Evolutionary conservation across 2,888 invertebrate genomes (phyloP).

Genomic region (Rhabditoides inermis): DNA sequence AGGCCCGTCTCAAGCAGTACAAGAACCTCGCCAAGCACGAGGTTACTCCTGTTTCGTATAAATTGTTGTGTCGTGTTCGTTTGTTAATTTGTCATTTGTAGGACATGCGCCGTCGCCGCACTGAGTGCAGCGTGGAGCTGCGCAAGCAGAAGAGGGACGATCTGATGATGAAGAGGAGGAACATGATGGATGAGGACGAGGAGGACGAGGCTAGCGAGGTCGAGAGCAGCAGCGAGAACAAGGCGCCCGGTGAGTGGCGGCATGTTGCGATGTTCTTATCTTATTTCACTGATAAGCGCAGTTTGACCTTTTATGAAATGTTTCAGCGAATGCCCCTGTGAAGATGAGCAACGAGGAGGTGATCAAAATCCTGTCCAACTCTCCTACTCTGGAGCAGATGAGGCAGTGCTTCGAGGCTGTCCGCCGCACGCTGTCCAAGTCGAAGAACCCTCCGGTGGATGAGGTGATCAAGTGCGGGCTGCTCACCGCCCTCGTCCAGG

Average conservation of each 20-base stretch:
- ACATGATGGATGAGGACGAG: slow-evolving; percentile 26
- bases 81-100: slow-evolving; percentile 50
- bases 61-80: not conserved
- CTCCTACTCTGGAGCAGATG: slow-evolving; percentile 34
- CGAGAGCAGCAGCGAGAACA: not conserved
- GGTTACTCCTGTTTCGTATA: slow-evolving; percentile 10
- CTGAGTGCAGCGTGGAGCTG: slow-evolving; percentile 78
- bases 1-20: slow-evolving; percentile 36
- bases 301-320: not conserved
- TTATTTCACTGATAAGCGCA: too few relatives aligned
- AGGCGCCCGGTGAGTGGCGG: not conserved
- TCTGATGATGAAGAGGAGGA: slow-evolving; percentile 69
- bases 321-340: not conserved
- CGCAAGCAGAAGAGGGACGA: slow-evolving; percentile 88
- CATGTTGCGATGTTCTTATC: not conserved
- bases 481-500: slow-evolving; percentile 73
- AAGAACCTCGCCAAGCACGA: slow-evolving; percentile 46
- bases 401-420: slow-evolving; percentile 34
- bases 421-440: slow-evolving; percentile 76
- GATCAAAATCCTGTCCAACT: slow-evolving; percentile 24
- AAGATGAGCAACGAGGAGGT: slow-evolving; percentile 27
- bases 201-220: slow-evolving; percentile 11
- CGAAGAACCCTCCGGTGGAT: slow-evolving; percentile 82
- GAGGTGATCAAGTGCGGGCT: slow-evolving; percentile 74
- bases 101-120: slow-evolving; percentile 81